Percentiles rank a stretch among this genome's conserved stretches.
Conservation (phyloP, 2,797 vertebrate genomes). For the Enteromius fasciolatus region DNA sequence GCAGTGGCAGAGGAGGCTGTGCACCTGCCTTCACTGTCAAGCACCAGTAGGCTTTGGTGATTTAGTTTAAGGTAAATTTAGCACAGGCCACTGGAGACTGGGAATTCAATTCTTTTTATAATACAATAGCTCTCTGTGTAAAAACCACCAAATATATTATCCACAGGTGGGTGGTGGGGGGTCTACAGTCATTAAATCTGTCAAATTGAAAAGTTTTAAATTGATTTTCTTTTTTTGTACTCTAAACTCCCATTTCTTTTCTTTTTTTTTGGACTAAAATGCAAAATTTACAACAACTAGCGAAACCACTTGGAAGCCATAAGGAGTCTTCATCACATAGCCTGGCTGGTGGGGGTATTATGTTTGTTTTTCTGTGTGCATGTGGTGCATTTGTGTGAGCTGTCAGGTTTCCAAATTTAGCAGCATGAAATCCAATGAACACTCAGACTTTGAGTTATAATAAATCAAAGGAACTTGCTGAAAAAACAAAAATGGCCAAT, state of each 20-base stretch:
- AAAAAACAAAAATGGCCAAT: neutral
- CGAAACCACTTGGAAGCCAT: conserved; percentile 19
- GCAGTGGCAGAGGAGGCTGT: conserved; percentile 68
- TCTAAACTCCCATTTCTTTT: conserved; percentile 28
- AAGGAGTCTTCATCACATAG: neutral
- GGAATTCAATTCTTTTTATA: conserved; percentile 75
- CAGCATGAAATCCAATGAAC: conserved; percentile 14
- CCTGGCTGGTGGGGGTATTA: neutral
- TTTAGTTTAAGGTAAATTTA: conserved; percentile 81
- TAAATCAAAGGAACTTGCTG: neutral
- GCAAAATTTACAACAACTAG: conserved; percentile 31
- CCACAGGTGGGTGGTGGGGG: conserved; percentile 66
- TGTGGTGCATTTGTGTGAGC: conserved; percentile 18
- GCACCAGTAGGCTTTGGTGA: conserved; percentile 77
- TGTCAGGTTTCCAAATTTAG: conserved; percentile 31
- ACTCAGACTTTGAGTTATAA: conserved; percentile 23
- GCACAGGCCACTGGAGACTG: conserved; percentile 71
- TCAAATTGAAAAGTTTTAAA: conserved; percentile 70
- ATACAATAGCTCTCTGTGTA: conserved; percentile 70
- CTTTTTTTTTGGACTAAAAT: conserved; percentile 4
- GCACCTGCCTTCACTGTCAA: conserved; percentile 76
- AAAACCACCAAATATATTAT: conserved; percentile 71
- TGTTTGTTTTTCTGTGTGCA: conserved; percentile 3
- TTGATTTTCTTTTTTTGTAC: conserved; percentile 55
- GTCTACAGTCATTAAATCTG: conserved; percentile 63